These are phyloP conservation scores for Varecia variegata DNA, from an alignment of 2,797 vertebrate species.

Conservation along the genomic window DNA sequence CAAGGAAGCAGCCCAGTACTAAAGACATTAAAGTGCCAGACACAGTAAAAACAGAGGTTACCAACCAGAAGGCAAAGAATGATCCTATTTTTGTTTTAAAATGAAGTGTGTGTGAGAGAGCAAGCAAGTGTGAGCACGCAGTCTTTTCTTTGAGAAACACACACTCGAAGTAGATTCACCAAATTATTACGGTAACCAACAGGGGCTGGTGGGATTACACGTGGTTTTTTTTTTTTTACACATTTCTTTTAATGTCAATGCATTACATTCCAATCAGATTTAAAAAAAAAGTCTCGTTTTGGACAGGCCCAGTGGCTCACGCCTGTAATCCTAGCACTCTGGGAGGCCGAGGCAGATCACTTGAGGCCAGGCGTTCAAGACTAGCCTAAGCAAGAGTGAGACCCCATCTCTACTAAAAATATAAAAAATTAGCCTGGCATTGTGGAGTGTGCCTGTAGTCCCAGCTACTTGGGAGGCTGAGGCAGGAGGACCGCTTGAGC, in stretches of 20 bases:
- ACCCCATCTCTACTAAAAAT: too few relatives aligned
- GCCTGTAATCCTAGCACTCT: too few relatives aligned
- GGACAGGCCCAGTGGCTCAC: too few relatives aligned
- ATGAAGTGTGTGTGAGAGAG: not conserved
- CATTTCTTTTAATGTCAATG: not conserved
- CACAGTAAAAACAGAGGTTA: not conserved
- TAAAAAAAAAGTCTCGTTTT: not conserved
- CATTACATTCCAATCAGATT: not conserved
- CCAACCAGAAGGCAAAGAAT: not conserved
- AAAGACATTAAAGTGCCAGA: not conserved
- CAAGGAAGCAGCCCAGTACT: not conserved
- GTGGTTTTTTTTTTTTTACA: not conserved
- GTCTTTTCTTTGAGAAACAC: not conserved
- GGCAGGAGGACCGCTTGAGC: too few relatives aligned
- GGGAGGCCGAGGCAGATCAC: too few relatives aligned
- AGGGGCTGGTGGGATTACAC: not conserved
- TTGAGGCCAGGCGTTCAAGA: too few relatives aligned
- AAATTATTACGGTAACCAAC: not conserved
- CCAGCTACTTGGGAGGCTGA: too few relatives aligned
- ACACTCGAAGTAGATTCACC: not conserved
- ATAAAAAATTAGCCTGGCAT: too few relatives aligned
- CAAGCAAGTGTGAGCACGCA: not conserved
- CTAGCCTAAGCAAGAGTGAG: too few relatives aligned
- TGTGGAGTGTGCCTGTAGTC: too few relatives aligned
- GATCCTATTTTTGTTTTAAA: slow-evolving; percentile 17